These are phyloP conservation scores for Oligia fasciuncula DNA, from an alignment of 2,888 invertebrate genomes.

Conservation along the genomic window DNA sequence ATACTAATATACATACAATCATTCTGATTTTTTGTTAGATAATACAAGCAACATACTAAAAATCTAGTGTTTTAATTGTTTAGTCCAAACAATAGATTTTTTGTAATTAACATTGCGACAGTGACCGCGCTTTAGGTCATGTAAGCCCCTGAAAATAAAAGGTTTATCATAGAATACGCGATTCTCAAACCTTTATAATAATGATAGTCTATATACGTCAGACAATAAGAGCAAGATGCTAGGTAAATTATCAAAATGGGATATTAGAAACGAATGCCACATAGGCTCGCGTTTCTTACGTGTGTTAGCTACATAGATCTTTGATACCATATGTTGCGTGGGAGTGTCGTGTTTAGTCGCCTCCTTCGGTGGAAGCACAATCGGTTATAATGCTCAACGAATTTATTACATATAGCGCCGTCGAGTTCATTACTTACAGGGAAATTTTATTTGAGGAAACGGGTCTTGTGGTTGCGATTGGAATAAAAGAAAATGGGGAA, in stretches of 20 bases:
- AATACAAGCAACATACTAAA: too few relatives aligned
- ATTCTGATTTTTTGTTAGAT: too few relatives aligned
- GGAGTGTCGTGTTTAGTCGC: slow-evolving; percentile 54
- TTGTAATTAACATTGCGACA: too few relatives aligned
- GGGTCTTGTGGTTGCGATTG: not conserved
- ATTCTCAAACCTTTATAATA: not conserved
- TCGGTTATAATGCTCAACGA: slow-evolving; percentile 9
- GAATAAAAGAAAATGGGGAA: not conserved
- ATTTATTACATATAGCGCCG: slow-evolving; percentile 4
- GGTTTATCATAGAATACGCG: not conserved
- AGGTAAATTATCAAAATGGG: not conserved
- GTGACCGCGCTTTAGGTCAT: too few relatives aligned
- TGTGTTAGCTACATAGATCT: slow-evolving; percentile 24
- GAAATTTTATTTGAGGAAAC: not conserved
- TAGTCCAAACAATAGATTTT: too few relatives aligned
- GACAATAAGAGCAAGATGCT: not conserved
- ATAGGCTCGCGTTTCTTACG: not conserved
- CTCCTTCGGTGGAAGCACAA: slow-evolving; percentile 44
- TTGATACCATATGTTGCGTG: slow-evolving; percentile 40
- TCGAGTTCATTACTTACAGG: not conserved
- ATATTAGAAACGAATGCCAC: not conserved
- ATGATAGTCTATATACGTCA: not conserved
- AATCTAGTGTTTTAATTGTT: too few relatives aligned
- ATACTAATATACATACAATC: too few relatives aligned
- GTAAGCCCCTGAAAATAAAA: not conserved